Base-by-base conservation (phyloP, 2,113 vertebrate genomes). In the Copsychus sechellarum region DNA sequence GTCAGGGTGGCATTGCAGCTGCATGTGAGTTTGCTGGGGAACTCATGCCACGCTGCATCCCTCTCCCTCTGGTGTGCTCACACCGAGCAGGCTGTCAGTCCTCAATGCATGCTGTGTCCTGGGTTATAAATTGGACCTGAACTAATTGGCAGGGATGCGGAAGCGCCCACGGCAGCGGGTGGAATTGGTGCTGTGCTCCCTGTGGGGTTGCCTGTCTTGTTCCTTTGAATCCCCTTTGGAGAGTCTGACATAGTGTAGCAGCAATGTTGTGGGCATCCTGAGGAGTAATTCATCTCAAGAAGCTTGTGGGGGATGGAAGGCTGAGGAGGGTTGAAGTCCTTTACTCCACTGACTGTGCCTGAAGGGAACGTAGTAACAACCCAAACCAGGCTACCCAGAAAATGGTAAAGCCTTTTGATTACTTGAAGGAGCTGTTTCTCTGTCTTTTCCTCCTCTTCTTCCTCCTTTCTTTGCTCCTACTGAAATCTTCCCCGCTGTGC, bases 11-110 rank as follows among this genome's bases (percentile, higher is more conserved):
- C 42, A 29, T 36, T 73, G 71, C 31, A 74, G 86, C 6, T 90
- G 88, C 67, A 18, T 90, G 79, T 21, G 38, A 81, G 67, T 83
- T 93, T 88, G 80, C 77, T 66, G 88, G 88, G 90, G 56, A 73
- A 4, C 38, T 42, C 0, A 0, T 38, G 42, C 56, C 3, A 3
- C 7, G n/a, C 67, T 22, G 47, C 47, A 58, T 72, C 83, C 22
- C 40, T 74, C 60, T 81, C 53, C 53, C 51, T 64, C 45, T 45
- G 50, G 28, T 1, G 1, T 62, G 74, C 66, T 69, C 23, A 33
- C 11, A 4, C 29, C 20, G 50, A 62, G 45, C 54, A 61, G 88
- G 25, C 86, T 94, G 45, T 28, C 65, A 53, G 6, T 50, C 18
- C n/a, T 76, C 76, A 33, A 13, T 45, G 71, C 6, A 25, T 69